phyloP scores from a whole-genome alignment of 2,113 vertebrate species.

The Neogobius melanostomus region DNA sequence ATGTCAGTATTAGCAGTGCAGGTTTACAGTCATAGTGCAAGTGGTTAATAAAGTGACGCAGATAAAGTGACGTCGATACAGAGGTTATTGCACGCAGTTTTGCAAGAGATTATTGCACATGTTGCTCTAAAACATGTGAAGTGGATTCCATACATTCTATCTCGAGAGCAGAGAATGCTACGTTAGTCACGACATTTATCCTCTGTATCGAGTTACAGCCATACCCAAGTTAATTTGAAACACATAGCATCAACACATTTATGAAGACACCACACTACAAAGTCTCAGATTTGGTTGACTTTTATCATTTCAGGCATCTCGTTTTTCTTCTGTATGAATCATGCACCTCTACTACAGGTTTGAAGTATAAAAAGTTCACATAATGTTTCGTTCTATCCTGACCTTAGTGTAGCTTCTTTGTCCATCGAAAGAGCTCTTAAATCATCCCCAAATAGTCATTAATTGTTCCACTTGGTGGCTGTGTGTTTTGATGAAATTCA shows the following conservation, averaged over 20 bases:
- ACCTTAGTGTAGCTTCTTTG: not conserved
- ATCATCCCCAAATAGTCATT: not conserved
- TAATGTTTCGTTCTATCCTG: not conserved
- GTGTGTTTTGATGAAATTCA: too few species aligned
- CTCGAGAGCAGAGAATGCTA: not conserved
- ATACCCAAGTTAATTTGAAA: not conserved
- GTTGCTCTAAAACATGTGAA: not conserved
- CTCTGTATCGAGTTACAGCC: not conserved
- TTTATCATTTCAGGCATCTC: not conserved
- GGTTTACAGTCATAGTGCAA: too few species aligned
- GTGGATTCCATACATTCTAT: slow-evolving; percentile 18
- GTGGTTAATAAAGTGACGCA: too few species aligned
- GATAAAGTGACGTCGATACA: not conserved
- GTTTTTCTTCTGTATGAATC: not conserved
- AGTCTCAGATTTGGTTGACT: not conserved
- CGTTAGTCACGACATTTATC: not conserved
- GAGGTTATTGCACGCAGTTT: not conserved
- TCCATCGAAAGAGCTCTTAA: not conserved
- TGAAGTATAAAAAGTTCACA: slow-evolving; percentile 10
- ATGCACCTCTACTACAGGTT: not conserved
- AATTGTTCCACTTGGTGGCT: not conserved
- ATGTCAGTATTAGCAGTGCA: too few species aligned
- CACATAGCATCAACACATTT: not conserved
- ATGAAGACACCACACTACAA: slow-evolving; percentile 1
- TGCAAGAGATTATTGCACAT: not conserved